These are phyloP conservation scores for Chlorops oryzae DNA, from an alignment of 1,140 invertebrate species.

Conservation along the genomic window DNA sequence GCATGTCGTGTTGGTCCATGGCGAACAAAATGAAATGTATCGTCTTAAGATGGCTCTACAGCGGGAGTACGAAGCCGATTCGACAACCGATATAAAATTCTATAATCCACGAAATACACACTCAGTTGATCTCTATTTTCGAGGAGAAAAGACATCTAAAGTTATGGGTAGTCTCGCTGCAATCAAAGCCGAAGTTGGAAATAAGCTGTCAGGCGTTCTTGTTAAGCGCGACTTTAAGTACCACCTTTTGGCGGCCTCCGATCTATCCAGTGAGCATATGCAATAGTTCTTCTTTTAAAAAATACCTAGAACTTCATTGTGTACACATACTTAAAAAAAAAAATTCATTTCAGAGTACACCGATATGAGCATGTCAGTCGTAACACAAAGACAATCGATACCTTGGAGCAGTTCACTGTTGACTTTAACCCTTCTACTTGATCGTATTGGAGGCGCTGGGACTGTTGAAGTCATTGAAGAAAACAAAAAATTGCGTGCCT, in stretches of 20 bases:
- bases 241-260: slow-evolving; percentile 84
- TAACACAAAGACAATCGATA: slow-evolving; percentile 85
- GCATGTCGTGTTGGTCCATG: slow-evolving; percentile 96
- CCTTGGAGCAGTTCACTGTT: slow-evolving; percentile 73
- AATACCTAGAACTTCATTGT: neutral
- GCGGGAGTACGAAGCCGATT: slow-evolving; percentile 89
- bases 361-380: slow-evolving; percentile 86
- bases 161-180: slow-evolving; percentile 89
- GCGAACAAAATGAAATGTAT: slow-evolving; percentile 98
- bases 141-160: slow-evolving; percentile 97
- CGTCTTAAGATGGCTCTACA: slow-evolving; percentile 89
- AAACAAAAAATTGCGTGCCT: slow-evolving; percentile 67
- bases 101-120: slow-evolving; percentile 97
- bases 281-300: slow-evolving; percentile 1
- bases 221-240: slow-evolving; percentile 99
- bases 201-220: slow-evolving; percentile 83
- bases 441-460: slow-evolving; percentile 70
- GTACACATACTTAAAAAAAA: neutral
- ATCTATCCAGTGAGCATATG: slow-evolving; percentile 71
- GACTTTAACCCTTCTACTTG: slow-evolving; percentile 75
- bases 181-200: slow-evolving; percentile 69
- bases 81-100: slow-evolving; percentile 80
- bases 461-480: slow-evolving; percentile 66
- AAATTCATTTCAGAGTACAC: slow-evolving; percentile 72
- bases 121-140: slow-evolving; percentile 85